Evolutionary conservation across 2,797 vertebrate species (phyloP).

Genomic region (Epinephelus malabaricus): DNA sequence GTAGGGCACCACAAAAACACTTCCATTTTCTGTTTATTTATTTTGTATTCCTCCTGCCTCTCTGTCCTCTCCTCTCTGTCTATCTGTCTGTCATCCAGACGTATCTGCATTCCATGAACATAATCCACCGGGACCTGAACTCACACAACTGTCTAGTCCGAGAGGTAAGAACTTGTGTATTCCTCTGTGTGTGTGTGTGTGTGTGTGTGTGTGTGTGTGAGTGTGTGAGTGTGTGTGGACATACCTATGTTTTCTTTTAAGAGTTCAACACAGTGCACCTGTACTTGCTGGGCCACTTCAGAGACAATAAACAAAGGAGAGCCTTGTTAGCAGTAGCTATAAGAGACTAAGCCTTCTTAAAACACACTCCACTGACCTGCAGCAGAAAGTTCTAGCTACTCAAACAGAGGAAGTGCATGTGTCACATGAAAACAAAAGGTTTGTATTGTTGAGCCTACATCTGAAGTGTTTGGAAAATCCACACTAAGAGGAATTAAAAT

Average conservation of each 20-base stretch:
- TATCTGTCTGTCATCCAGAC: slow-evolving; percentile 82
- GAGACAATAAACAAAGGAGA: slow-evolving; percentile 51
- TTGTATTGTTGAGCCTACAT: slow-evolving; percentile 1
- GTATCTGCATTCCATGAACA: slow-evolving; percentile 99
- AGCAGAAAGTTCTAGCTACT: slow-evolving; percentile 23
- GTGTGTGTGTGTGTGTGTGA: background rate
- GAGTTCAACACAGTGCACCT: slow-evolving; percentile 48
- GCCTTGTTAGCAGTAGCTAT: slow-evolving; percentile 54
- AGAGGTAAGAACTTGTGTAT: slow-evolving; percentile 88
- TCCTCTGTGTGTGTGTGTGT: background rate
- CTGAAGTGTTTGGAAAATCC: slow-evolving; percentile 3
- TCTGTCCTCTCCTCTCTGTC: slow-evolving; percentile 26
- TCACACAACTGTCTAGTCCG: slow-evolving; percentile 98
- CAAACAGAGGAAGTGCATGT: slow-evolving; percentile 37
- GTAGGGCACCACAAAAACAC: slow-evolving; percentile 33
- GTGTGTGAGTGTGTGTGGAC: background rate
- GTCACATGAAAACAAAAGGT: slow-evolving; percentile 29
- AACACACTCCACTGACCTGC: slow-evolving; percentile 15
- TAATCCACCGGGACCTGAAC: slow-evolving; percentile 98
- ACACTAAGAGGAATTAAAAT: background rate
- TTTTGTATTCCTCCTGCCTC: slow-evolving; percentile 10
- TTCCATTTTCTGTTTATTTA: slow-evolving; percentile 17
- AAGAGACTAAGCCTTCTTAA: slow-evolving; percentile 44
- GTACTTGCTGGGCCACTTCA: slow-evolving; percentile 27
- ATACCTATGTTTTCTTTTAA: slow-evolving; percentile 58